These are phyloP conservation scores for Microctenopoma lineatum DNA, from an alignment of 2,797 vertebrate species.

Conservation along the genomic window DNA sequence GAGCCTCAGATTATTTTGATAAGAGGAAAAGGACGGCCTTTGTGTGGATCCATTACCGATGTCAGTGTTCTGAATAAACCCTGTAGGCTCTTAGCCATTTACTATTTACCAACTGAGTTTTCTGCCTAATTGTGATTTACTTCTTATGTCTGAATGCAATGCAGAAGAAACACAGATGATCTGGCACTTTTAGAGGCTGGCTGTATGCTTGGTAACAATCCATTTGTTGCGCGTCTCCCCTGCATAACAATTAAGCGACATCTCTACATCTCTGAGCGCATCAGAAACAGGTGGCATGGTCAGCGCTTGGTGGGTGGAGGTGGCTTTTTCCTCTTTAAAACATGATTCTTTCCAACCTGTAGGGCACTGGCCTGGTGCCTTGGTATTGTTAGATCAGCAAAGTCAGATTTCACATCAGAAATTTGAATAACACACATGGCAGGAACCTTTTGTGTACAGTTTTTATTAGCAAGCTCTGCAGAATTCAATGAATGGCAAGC, in stretches of 20 bases:
- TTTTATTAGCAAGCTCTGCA: slow-evolving; percentile 60
- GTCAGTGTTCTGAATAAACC: neutral
- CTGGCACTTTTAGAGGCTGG: slow-evolving; percentile 53
- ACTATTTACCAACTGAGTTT: neutral
- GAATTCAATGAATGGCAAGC: slow-evolving; percentile 54
- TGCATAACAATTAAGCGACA: slow-evolving; percentile 77
- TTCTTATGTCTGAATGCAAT: slow-evolving; percentile 24
- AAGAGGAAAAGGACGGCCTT: neutral
- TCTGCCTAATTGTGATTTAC: neutral
- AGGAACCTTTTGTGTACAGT: slow-evolving; percentile 25
- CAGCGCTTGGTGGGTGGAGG: slow-evolving; percentile 46
- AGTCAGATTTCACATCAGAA: slow-evolving; percentile 10
- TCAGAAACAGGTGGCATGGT: slow-evolving; percentile 74
- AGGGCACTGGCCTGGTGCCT: slow-evolving; percentile 24
- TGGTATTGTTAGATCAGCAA: slow-evolving; percentile 24
- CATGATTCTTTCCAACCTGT: slow-evolving; percentile 49
- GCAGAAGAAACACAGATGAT: slow-evolving; percentile 54
- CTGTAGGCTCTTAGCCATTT: slow-evolving; percentile 16
- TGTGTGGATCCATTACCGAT: neutral
- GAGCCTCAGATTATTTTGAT: slow-evolving; percentile 10
- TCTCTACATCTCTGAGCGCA: slow-evolving; percentile 64
- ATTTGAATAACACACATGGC: slow-evolving; percentile 20
- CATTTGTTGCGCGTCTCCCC: slow-evolving; percentile 65
- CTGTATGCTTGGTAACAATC: slow-evolving; percentile 60
- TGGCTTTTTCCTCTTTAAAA: slow-evolving; percentile 39